A percentile compares a stretch with the other conserved stretches of the same genome.
Evolutionary conservation across 2,113 vertebrate species (phyloP).

Genomic region (Aspiorhynchus laticeps): DNA sequence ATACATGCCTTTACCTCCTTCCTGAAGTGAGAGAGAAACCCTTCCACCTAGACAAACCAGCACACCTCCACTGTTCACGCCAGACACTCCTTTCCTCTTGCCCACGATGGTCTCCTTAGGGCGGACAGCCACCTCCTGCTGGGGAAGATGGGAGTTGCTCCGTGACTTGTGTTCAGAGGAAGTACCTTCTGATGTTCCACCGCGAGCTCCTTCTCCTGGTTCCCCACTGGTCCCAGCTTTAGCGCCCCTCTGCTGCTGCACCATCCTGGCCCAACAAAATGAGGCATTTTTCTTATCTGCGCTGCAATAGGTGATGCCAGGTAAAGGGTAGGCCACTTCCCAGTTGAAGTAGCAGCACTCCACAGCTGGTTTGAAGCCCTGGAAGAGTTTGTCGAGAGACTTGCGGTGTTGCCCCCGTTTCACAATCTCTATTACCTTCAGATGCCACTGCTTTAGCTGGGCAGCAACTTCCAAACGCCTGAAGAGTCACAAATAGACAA

Average conservation of each 20-base stretch:
- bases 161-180: conserved; percentile 66
- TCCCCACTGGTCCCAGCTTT: conserved; percentile 64
- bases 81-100: conserved; percentile 87
- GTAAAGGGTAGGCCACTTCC: conserved; percentile 94
- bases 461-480: conserved; percentile 91
- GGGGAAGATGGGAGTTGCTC: conserved; percentile 62
- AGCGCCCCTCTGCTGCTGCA: conserved; percentile 82
- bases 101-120: conserved; percentile 86
- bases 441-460: conserved; percentile 95
- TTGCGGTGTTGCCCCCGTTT: conserved; percentile 98
- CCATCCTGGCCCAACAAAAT: conserved; percentile 90
- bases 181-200: conserved; percentile 64
- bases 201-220: conserved; percentile 47
- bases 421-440: conserved; percentile 97
- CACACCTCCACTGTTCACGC: conserved; percentile 68
- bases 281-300: conserved; percentile 89
- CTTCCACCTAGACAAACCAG: conserved; percentile 73
- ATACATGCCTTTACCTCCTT: conserved; percentile 73
- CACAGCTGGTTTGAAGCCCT: conserved; percentile 96
- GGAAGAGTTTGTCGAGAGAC: conserved; percentile 94
- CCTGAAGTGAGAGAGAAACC: conserved; percentile 72
- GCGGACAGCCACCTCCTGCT: conserved; percentile 87
- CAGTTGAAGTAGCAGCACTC: conserved; percentile 98
- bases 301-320: conserved; percentile 93
- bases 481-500: conserved; percentile 25